Base-by-base conservation (phyloP, 1,140 invertebrate species). In the Drosophila grimshawi region DNA sequence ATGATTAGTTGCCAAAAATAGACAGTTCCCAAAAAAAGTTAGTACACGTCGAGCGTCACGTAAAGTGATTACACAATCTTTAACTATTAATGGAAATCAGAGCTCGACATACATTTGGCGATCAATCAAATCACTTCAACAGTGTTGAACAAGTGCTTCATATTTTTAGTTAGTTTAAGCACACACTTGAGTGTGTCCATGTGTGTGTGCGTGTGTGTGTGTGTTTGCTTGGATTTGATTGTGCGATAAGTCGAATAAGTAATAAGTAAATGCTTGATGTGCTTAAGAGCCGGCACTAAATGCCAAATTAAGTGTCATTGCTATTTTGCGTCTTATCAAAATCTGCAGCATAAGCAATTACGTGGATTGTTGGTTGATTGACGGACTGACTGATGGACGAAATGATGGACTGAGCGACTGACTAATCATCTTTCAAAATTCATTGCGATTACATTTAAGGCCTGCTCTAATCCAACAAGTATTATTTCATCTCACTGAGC, bases 371-470 rank as follows among this genome's bases (percentile, higher is more conserved):
- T 10, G 60, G 64, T 57, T 74, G 59, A 81, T 53, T 49, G 55
- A 48, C 65, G 2, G 10, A 41, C 8, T 43, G 49, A 76, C 66
- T 67, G 61, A 68, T 62, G 19, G 19, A 19, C 19, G 19, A 19
- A 19, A 19, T 74, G 59, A 81, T 49, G 46, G 55, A 48, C 65
- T n/a, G 39, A 43, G 0, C n/a, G 49, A 76, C 63, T 70, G 71
- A 75, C 67, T 68, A 83, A 88, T 88, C 83, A 88, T 83, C 75
- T 82, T 78, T 89, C 76, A 67, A 81, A 81, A 81, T 81, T 71
- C 77, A 78, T 52, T 89, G 74, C 74, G 83, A 88, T 89, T 90
- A 85, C 67, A 61, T 67, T 65, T 67, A 75, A 64, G 76, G 76
- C 71, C 76, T 49, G 59, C 70, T 69, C 71, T 76, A 85, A 88